These are phyloP conservation scores for Toxotes jaculatrix DNA, from an alignment of 2,113 vertebrate species.

Conservation along the genomic window DNA sequence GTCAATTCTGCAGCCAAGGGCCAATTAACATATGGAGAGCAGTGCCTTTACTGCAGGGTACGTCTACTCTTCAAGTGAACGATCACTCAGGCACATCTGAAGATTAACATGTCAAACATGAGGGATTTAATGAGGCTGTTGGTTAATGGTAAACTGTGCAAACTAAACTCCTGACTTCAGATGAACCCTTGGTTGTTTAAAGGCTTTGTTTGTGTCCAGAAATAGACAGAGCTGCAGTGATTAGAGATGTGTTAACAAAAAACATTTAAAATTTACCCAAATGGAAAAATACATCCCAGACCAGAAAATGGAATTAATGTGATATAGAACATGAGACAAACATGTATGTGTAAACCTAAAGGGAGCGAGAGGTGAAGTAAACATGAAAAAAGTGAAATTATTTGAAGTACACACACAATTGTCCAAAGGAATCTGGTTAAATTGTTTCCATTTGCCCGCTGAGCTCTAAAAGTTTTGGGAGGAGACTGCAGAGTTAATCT, in stretches of 20 bases:
- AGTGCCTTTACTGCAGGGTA: constrained; percentile 93
- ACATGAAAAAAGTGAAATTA: neutral
- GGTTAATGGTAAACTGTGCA: too few species aligned
- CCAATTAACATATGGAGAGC: constrained; percentile 91
- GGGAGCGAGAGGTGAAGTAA: neutral
- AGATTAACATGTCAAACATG: neutral
- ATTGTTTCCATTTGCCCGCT: neutral
- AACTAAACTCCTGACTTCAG: neutral
- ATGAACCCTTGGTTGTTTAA: neutral
- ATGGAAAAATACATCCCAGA: neutral
- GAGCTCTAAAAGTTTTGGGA: too few species aligned
- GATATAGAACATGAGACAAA: neutral
- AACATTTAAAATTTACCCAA: neutral
- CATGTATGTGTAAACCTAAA: neutral
- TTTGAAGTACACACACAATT: neutral
- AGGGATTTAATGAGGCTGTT: neutral
- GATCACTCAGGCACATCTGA: neutral
- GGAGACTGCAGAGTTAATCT: too few species aligned
- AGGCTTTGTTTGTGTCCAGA: neutral
- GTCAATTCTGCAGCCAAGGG: constrained; percentile 95
- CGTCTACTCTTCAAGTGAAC: constrained; percentile 24
- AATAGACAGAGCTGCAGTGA: neutral
- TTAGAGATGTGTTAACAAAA: neutral
- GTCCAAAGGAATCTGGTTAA: neutral
- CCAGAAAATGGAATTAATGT: neutral